A percentile compares a stretch with the other conserved stretches of the same genome.
Conservation (phyloP, 2,888 invertebrate genomes). For the Orchestes rusci region DNA sequence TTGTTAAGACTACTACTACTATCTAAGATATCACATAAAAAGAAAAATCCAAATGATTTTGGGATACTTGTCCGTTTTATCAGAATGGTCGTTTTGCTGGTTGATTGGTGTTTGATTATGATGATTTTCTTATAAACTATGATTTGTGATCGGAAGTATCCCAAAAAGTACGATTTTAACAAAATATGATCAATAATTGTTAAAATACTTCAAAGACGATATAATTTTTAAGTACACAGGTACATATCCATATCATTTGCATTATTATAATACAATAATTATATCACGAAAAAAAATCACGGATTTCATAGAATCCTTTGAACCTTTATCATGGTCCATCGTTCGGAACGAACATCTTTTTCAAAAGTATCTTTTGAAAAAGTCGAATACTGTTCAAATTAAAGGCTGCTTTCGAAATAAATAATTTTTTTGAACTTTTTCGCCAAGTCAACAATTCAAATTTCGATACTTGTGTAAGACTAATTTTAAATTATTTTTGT, state of each 20-base stretch:
- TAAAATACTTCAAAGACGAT: constrained; percentile 26
- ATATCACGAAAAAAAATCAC: constrained; percentile 31
- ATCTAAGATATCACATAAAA: constrained; percentile 23
- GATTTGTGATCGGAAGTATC: too few relatives aligned
- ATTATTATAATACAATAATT: constrained; percentile 35
- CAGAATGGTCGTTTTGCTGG: too few relatives aligned
- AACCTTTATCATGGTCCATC: constrained; percentile 25
- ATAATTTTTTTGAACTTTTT: too few relatives aligned
- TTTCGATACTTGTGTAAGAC: constrained; percentile 6
- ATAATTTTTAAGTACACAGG: constrained; percentile 36
- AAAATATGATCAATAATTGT: too few relatives aligned
- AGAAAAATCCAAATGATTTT: constrained; percentile 1
- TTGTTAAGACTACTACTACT: constrained; percentile 11
- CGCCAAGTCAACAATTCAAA: constrained; percentile 1
- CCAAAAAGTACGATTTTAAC: too few relatives aligned
- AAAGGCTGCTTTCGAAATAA: constrained; percentile 21
- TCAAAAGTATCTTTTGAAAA: constrained; percentile 13
- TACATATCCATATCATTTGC: constrained; percentile 35
- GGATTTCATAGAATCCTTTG: constrained; percentile 28
- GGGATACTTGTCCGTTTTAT: constrained; percentile 1
- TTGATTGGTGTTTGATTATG: too few relatives aligned
- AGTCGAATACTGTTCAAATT: constrained; percentile 29
- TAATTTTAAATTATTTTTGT: constrained; percentile 11
- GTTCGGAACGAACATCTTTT: constrained; percentile 26
- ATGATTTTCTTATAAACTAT: too few relatives aligned